Evolutionary conservation across 2,113 vertebrate genomes (phyloP), one percentile per base, ranked within the genome.

Genomic region (Cinclus cinclus): DNA sequence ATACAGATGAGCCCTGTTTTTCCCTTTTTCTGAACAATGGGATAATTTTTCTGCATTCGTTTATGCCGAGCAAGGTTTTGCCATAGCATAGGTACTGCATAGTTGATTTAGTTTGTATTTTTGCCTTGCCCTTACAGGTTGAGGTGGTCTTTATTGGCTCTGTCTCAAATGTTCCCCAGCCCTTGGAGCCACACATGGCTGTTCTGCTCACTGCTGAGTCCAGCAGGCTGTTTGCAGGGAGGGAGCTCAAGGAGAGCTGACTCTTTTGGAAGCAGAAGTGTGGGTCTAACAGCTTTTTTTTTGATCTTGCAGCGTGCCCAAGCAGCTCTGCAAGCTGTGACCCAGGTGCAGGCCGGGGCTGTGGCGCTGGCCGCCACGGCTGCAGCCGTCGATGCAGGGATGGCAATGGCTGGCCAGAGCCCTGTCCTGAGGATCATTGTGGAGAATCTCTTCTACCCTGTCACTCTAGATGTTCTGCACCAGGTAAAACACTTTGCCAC

Each of bases 371-470:
- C 98, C 1, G 95, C 98, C 56, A 87, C 97, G 1, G 97, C 98
- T 0, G 97, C 97, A 0, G 97, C 98, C 0, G 89, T 98, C 13
- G 98, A 98, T 8, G 98, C 98, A 0, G 98, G 98, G 22, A 98
- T 98, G 96, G 97, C 97, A 0, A 97, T 98, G 96, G 94, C 98
- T 0, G 98, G 98, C 7, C 98, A 99, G 67, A 99, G 99, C 94
- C 97, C 99, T 0, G 99, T 99, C 59, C 98, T 99, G 35, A 97
- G 99, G 65, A 98, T 99, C 95, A 99, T 99, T 42, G 99, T 99
- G 95, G 99, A 99, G 94, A 99, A 99, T 87, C 98, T 99, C 37
- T 98, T 99, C 75, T 99, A 99, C 85, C 99, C 99, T 0, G 99
- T 99, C 88, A 99, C 99, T 30, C 96, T 99, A 77, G 99, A 99